Evolutionary conservation across 2,797 vertebrate species (phyloP).

Genomic region (Helostoma temminkii): DNA sequence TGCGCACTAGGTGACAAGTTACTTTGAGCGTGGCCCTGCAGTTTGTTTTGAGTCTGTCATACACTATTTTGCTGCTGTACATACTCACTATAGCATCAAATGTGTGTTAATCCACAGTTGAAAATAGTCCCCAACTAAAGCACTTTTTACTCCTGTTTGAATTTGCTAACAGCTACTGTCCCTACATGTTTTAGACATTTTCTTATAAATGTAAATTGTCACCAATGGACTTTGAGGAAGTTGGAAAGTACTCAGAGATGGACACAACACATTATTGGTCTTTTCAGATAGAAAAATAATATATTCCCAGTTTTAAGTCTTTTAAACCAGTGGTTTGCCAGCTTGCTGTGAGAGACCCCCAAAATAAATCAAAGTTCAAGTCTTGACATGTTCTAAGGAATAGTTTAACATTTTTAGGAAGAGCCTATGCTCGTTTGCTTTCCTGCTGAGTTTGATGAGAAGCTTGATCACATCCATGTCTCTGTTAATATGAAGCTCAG

Average conservation of each 20-base stretch:
- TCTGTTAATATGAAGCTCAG: neutral
- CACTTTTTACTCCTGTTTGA: neutral
- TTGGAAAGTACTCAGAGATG: neutral
- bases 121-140: too few species aligned
- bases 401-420: neutral
- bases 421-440: neutral
- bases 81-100: neutral
- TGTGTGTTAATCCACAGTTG: conserved; percentile 14
- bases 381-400: neutral
- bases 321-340: neutral
- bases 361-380: neutral
- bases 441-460: neutral
- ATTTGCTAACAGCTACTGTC: too few species aligned
- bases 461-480: neutral
- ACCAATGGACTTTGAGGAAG: neutral
- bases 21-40: neutral
- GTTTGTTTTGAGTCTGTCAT: conserved; percentile 1
- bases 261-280: neutral
- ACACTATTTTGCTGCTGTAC: conserved; percentile 1
- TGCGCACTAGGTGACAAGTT: neutral
- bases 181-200: too few species aligned
- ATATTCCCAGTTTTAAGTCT: neutral
- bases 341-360: rapidly evolving
- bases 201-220: neutral
- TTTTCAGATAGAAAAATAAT: neutral